These are phyloP conservation scores for Liasis olivaceus DNA, from an alignment of 2,797 vertebrate genomes.

Conservation along the genomic window DNA sequence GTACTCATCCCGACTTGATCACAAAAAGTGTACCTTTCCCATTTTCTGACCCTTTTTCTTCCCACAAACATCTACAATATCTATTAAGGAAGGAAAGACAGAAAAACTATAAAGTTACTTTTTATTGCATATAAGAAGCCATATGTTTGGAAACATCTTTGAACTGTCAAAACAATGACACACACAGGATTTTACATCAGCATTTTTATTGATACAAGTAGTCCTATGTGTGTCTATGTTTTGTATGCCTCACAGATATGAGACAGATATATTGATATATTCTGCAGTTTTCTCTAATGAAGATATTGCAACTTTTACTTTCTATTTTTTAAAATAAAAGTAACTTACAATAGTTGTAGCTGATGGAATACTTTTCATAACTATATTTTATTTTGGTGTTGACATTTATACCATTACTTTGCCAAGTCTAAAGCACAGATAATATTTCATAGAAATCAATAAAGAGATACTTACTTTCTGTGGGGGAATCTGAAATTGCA, in stretches of 20 bases:
- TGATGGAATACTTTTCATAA: neutral
- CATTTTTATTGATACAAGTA: neutral
- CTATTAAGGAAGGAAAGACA: too few species aligned
- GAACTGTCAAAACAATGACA: neutral
- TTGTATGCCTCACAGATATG: neutral
- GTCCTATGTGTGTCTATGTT: neutral
- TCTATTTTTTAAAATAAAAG: neutral
- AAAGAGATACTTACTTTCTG: conserved; percentile 42
- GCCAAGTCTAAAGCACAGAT: neutral
- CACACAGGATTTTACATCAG: neutral
- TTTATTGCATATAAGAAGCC: too few species aligned
- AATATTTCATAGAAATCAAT: conserved; percentile 12
- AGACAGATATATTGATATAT: neutral
- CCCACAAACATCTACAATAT: too few species aligned
- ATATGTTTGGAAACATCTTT: neutral
- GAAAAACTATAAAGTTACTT: too few species aligned
- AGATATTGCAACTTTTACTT: neutral
- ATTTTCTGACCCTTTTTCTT: too few species aligned
- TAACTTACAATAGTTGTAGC: neutral
- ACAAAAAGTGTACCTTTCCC: too few species aligned
- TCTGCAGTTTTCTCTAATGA: neutral
- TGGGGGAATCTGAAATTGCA: neutral
- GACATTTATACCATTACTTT: neutral
- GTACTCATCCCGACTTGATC: too few species aligned
- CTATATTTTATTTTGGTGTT: neutral